Evolutionary conservation across 2,797 vertebrate genomes (phyloP).

Genomic region (Anableps anableps): DNA sequence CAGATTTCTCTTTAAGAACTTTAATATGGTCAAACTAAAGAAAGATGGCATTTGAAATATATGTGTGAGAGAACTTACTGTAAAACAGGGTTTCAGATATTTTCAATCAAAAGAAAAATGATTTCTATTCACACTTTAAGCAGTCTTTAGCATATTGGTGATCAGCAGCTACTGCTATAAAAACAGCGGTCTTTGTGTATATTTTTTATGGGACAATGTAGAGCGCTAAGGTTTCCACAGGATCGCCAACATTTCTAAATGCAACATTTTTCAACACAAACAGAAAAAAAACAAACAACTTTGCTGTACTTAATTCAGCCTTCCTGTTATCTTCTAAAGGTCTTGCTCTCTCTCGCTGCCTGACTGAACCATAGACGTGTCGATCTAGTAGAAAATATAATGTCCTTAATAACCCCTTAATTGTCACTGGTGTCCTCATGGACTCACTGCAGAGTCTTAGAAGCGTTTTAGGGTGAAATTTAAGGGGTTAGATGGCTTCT

Average conservation of each 20-base stretch:
- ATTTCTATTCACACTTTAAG: not conserved
- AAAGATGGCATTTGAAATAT: not conserved
- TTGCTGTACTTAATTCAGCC: not conserved
- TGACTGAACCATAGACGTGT: not conserved
- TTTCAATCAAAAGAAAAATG: not conserved
- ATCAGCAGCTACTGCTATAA: not conserved
- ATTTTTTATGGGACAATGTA: not conserved
- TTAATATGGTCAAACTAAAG: not conserved
- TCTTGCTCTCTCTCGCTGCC: not conserved
- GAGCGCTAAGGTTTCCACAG: not conserved
- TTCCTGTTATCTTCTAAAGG: not conserved
- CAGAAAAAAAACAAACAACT: not conserved
- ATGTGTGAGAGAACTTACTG: not conserved
- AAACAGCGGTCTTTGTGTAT: not conserved
- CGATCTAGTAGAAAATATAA: not conserved
- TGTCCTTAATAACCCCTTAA: too few species aligned
- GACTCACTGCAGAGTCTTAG: too few species aligned
- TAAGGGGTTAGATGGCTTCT: too few species aligned
- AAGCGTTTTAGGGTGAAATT: too few species aligned
- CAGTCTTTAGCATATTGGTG: not conserved
- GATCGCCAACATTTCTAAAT: not conserved
- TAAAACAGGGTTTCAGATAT: not conserved
- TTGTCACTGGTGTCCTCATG: too few species aligned
- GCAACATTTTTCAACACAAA: not conserved
- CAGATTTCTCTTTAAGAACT: not conserved